Evolutionary conservation across 2,797 vertebrate genomes (phyloP), one percentile per base, ranked within the genome.

Genomic region (Molossus alvarezi): DNA sequence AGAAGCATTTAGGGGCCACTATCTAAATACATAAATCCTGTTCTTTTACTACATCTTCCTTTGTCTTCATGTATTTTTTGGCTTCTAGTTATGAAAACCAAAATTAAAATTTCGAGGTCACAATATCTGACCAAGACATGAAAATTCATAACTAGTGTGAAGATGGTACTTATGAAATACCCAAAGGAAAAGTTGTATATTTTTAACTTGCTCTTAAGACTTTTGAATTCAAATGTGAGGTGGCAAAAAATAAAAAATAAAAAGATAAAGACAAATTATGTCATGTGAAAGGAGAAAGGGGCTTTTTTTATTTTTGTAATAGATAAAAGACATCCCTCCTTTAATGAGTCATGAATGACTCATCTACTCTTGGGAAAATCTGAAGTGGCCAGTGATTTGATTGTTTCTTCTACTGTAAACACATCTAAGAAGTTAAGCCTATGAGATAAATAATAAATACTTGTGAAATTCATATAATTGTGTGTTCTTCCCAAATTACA

Each of bases 271-370:
- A 97, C 88, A 96, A 97, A 97, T 94, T 97, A 97, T 95, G 84
- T 94, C 84, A 96, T 90, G 89, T 96, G 81, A 90, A 94, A 94
- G 27, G 93, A 97, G 95, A 98, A 98, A 97, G 41, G 80, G 29
- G 18, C 3, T 55, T 48, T 71, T 25, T 48, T n/a, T 27, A 9
- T 23, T 33, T 51, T 90, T 80, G 62, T 95, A 95, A 92, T 84
- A 96, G 93, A 98, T 92, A 95, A 98, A 98, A 98, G 96, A 98
- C 92, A 98, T 98, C 97, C 94, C 93, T 98, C 93, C 88, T 98
- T 96, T 97, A 97, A 98, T 98, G 98, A 98, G 95, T 98, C 97
- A 98, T 81, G 97, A 98, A 89, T 98, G 96, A 98, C 90, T 98
- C 98, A 98, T 98, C 91, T 97, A 97, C 97, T 98, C 97, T 77